Evolutionary conservation across 23 tunicate genomes (phyloP), one percentile per base, ranked within the genome.

Genomic region (Trididemnum miniatum): DNA sequence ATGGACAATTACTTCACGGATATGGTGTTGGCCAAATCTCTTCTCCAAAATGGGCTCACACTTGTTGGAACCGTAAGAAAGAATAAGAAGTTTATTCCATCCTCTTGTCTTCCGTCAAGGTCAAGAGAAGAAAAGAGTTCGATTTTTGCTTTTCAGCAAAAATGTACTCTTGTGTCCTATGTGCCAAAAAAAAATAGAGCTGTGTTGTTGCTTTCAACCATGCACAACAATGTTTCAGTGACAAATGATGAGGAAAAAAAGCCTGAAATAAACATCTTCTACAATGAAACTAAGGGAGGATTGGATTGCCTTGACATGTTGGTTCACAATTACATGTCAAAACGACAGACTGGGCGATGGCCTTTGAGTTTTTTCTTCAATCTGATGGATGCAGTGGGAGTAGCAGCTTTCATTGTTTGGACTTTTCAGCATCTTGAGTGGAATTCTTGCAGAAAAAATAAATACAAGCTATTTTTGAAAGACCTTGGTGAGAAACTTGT

Each of bases 251-350:
- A 9, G 15, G 15, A 44, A 15, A 44, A 44, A 44, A 44, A 9
- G 15, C 54, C 54, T 9, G 54, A 44, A 44, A 44, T 15, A 44
- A 15, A 7, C 15, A 7, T 15, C 54, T 44, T 44, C 54, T 44
- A 44, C 15, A 44, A 44, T 44, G 54, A 44, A 44, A 44, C 54
- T 7, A 40, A 74, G 24, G 79, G 79, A 20, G 79, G 79, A 74
- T 59, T 74, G 79, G 79, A 74, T 20, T 74, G 30, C 79, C 79
- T 74, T 24, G 79, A 74, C 33, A 23, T 39, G 79, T 32, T 37
- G n/a, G 79, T 74, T 74, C 79, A 74, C 79, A 39, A 40, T 31
- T 74, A 74, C 62, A 74, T 37, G 79, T 40, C 79, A 40, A 74
- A 74, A 31, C 25, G 79, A 74, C 60, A 74, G 79, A 74, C 62